Evolutionary conservation across 1,140 invertebrate species (phyloP).

Genomic region (Aphelinus certus): DNA sequence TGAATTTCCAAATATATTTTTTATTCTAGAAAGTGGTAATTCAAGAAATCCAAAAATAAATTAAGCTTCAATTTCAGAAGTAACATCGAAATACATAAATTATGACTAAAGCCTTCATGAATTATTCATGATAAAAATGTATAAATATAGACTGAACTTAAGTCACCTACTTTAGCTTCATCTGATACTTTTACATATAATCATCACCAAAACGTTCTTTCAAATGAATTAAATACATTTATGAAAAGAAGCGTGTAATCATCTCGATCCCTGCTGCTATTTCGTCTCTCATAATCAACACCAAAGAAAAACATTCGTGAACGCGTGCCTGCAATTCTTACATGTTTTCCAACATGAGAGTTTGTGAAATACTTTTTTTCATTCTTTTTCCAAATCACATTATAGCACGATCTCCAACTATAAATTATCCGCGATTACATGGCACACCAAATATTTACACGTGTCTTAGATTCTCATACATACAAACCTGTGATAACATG

Average conservation of each 20-base stretch:
- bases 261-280: conserved; percentile 9
- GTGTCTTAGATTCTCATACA: too few species aligned
- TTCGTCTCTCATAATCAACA: not conserved
- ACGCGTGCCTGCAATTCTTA: too few species aligned
- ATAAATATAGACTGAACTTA: not conserved
- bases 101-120: conserved; percentile 7
- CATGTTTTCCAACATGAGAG: too few species aligned
- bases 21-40: not conserved
- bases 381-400: too few species aligned
- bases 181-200: conserved; percentile 13
- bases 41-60: not conserved
- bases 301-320: not conserved
- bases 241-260: conserved; percentile 7
- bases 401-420: too few species aligned
- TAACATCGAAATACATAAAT: too few species aligned
- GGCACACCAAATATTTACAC: too few species aligned
- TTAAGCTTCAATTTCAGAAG: too few species aligned
- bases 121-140: not conserved
- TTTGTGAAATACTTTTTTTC: too few species aligned
- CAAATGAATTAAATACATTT: not conserved
- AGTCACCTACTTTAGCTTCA: conserved; percentile 3
- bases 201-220: not conserved
- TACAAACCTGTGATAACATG: too few species aligned
- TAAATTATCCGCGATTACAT: too few species aligned
- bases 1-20: not conserved